Evolutionary conservation across 30 jellyfish, hydroid and myxozoan genomes (phyloP).

Genomic region (Hydra vulgaris): DNA sequence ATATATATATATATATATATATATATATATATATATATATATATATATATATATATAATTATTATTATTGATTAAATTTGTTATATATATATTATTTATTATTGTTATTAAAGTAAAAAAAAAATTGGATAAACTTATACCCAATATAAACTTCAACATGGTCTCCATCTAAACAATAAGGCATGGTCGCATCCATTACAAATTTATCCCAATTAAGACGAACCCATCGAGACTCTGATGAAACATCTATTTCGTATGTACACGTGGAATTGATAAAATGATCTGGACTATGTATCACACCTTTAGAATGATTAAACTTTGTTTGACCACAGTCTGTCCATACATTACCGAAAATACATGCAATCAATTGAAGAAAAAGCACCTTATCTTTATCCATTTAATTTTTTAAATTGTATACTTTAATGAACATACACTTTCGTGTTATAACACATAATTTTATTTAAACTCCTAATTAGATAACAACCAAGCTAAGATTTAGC

Average conservation of each 20-base stretch:
- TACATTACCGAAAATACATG: not conserved
- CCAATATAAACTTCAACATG: constrained; percentile 20
- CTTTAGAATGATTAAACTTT: not conserved
- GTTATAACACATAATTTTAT: too few species aligned
- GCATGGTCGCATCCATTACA: constrained; percentile 14
- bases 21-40: too few species aligned
- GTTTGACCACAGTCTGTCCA: not conserved
- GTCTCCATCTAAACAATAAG: constrained; percentile 1
- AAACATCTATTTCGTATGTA: not conserved
- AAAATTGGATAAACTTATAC: too few species aligned
- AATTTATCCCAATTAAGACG: constrained; percentile 1
- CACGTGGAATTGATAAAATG: not conserved
- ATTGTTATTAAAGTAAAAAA: too few species aligned
- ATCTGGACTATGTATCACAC: not conserved
- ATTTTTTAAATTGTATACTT: not conserved
- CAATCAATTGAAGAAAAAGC: not conserved
- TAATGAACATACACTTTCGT: too few species aligned
- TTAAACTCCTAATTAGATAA: too few species aligned
- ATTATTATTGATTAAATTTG: too few species aligned
- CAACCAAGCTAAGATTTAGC: too few species aligned
- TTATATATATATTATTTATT: too few species aligned
- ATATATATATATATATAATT: too few species aligned
- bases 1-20: too few species aligned
- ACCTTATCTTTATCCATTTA: not conserved
- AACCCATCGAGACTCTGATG: not conserved